These are phyloP conservation scores for Brachynemurus nebulosus DNA, from an alignment of 2,888 invertebrate species.

Conservation along the genomic window DNA sequence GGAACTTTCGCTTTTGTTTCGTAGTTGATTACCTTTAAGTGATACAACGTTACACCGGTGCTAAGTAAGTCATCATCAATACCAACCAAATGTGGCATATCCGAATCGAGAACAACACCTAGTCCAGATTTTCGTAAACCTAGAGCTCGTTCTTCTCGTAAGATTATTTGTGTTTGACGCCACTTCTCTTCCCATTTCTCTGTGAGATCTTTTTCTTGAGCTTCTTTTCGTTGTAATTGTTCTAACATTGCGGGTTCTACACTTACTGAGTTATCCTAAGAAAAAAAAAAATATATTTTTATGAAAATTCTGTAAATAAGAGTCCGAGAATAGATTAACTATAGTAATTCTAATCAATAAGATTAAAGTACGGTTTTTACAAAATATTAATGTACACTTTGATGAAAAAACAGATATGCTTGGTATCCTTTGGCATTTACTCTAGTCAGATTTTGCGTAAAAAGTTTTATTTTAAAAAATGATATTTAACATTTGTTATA, in stretches of 20 bases:
- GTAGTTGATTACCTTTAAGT: conserved; percentile 65
- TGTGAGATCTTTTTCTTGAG: conserved; percentile 74
- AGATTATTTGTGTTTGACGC: conserved; percentile 77
- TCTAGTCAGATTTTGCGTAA: too few relatives aligned
- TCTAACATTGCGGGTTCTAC: conserved; percentile 56
- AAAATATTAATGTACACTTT: too few relatives aligned
- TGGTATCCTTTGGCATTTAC: too few relatives aligned
- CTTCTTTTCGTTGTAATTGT: conserved; percentile 78
- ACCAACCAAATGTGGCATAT: conserved; percentile 82
- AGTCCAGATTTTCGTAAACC: conserved; percentile 77
- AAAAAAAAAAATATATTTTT: conserved; percentile 8
- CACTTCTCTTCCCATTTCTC: conserved; percentile 91
- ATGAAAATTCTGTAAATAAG: background rate
- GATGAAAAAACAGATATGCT: too few relatives aligned
- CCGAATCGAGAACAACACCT: conserved; percentile 79
- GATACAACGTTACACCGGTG: conserved; percentile 83
- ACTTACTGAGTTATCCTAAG: conserved; percentile 35
- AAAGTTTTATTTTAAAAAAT: too few relatives aligned
- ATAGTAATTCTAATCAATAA: too few relatives aligned
- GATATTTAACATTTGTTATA: too few relatives aligned
- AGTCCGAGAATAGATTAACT: too few relatives aligned
- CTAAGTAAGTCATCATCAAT: conserved; percentile 82
- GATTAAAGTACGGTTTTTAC: too few relatives aligned
- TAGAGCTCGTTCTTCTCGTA: conserved; percentile 76
- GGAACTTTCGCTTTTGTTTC: too few relatives aligned